Conservation (phyloP, 2,113 vertebrate genomes). For the Rhizomys pruinosus region DNA sequence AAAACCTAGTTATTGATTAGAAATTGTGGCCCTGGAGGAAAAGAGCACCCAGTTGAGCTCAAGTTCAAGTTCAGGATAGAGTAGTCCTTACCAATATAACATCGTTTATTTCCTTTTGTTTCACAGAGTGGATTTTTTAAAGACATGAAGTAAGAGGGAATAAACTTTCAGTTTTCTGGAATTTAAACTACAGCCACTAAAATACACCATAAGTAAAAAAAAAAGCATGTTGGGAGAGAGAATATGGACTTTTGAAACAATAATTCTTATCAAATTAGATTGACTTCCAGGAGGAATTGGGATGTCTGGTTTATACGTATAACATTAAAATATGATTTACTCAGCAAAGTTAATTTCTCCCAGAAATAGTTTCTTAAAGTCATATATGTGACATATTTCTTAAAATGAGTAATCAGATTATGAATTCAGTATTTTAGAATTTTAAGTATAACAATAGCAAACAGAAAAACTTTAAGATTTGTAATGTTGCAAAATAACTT, state of each 20-base stretch:
- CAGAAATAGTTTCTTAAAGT: background rate
- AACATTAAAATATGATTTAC: constrained; percentile 47
- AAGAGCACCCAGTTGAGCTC: background rate
- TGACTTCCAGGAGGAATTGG: background rate
- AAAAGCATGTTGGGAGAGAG: background rate
- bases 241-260: background rate
- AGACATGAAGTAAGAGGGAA: background rate
- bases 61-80: background rate
- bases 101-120: background rate
- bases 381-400: background rate
- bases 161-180: constrained; percentile 3
- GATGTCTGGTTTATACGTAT: background rate
- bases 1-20: background rate
- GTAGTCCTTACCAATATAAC: too few species aligned
- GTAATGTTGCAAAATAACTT: constrained; percentile 60
- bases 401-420: constrained; percentile 61
- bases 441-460: constrained; percentile 68
- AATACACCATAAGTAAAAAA: background rate
- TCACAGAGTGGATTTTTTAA: background rate
- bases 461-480: constrained; percentile 46
- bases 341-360: constrained; percentile 49
- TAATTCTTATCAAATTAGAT: constrained; percentile 14
- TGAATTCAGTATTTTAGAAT: background rate
- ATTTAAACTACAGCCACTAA: constrained; percentile 11
- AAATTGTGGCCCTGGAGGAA: background rate